Base-by-base conservation (phyloP, 2,113 vertebrate genomes). In the Ameiurus melas region DNA sequence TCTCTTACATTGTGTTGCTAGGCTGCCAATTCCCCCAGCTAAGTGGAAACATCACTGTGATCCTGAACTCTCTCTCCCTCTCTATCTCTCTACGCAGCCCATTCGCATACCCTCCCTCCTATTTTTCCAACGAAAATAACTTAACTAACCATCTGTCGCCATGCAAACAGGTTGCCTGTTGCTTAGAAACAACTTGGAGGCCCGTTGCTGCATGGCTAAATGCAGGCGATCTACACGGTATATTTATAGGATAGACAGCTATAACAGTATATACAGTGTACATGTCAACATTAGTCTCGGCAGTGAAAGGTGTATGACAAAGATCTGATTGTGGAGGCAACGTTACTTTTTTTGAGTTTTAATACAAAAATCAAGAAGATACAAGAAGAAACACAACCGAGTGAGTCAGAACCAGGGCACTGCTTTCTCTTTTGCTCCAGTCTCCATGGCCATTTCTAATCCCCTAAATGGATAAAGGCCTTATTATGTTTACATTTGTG, bases 1-100 rank as follows among this genome's bases (percentile, higher is more conserved):
- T 94, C 90, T 94, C 92, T 93, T 93, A 93, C 92, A 93, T 94
- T 94, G 91, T 90, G 95, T 96, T 96, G 96, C 96, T 96, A 96
- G 94, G 96, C 93, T 95, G 94, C 94, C 93, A 93, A 93, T 93
- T 95, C 93, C 93, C 92, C 92, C 90, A 87, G 93, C 93, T 95
- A 94, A 94, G 93, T 93, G 92, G 90, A 94, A 94, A 92, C 87
- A 81, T 89, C 85, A 89, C 87, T 86, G 79, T 82, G 73, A 57
- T 60, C 90, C 90, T 85, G 85, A 70, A 87, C 89, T 83, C 84
- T 84, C 55, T 79, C 82, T 86, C 47, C 36, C 64, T 84, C n/a
- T 68, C 55, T 84, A 68, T 39, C n/a, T 89, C 86, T 84, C 90
- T 62, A 88, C 57, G 77, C 62, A 86, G 73, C 47, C 70, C 91